Percentiles rank a stretch among this genome's conserved stretches.
These are phyloP conservation scores for Montipora efflorescens DNA, from an alignment of 64 coral and sea anemone genomes.

Conservation along the genomic window DNA sequence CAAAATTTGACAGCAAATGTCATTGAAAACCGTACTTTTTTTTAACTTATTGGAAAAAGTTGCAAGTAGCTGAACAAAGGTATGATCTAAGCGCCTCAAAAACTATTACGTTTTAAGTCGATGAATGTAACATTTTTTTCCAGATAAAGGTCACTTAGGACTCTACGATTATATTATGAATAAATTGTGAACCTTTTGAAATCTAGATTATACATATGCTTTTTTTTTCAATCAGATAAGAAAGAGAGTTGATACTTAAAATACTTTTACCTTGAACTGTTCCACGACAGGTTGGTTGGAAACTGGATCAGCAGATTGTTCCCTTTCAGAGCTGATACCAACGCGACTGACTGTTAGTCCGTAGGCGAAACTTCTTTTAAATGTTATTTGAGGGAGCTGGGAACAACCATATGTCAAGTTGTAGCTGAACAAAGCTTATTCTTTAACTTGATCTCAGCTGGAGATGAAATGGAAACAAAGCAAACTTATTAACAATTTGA, in stretches of 20 bases:
- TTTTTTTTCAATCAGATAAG: neutral
- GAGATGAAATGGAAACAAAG: no score
- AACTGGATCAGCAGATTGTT: neutral
- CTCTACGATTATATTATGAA: neutral
- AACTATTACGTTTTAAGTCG: neutral
- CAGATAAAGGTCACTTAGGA: no score
- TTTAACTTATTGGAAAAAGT: no score
- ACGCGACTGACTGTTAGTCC: neutral
- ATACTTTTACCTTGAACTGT: neutral
- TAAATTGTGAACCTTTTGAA: no score
- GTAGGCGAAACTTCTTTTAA: neutral
- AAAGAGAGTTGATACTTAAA: neutral
- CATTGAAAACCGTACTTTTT: no score
- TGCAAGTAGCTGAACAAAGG: neutral
- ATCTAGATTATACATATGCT: neutral
- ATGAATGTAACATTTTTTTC: no score
- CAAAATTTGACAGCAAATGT: no score
- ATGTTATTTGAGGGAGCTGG: neutral
- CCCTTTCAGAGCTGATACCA: neutral
- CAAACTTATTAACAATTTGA: no score
- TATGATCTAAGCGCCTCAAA: neutral
- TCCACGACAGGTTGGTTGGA: neutral
- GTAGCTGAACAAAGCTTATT: neutral
- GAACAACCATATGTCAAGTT: neutral
- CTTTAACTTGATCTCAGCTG: neutral